These are phyloP conservation scores for Chironomus striatipennis DNA, from an alignment of 1,140 invertebrate species.

Conservation along the genomic window DNA sequence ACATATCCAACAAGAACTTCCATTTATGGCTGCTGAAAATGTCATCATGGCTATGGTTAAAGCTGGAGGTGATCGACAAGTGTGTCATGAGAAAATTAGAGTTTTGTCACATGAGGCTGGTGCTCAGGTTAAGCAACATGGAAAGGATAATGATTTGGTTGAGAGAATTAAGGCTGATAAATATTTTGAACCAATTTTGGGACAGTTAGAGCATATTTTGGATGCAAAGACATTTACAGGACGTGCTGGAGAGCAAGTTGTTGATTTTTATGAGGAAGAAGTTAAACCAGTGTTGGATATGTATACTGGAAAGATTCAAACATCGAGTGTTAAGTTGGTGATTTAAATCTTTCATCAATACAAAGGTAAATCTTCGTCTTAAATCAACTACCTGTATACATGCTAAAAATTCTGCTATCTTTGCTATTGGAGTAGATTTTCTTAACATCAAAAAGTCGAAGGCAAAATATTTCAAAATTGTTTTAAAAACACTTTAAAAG, in stretches of 20 bases:
- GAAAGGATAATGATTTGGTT: slow-evolving; percentile 85
- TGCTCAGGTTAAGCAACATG: slow-evolving; percentile 78
- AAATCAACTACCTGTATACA: too few species aligned
- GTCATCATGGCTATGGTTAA: slow-evolving; percentile 98
- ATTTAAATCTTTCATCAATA: neutral
- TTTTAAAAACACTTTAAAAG: too few species aligned
- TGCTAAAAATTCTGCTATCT: too few species aligned
- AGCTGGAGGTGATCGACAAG: slow-evolving; percentile 83
- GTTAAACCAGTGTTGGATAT: slow-evolving; percentile 63
- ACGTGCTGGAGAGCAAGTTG: slow-evolving; percentile 76
- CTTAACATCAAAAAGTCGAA: too few species aligned
- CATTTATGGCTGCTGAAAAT: slow-evolving; percentile 96
- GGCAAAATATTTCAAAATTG: too few species aligned
- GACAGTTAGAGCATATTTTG: slow-evolving; percentile 64
- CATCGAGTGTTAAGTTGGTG: neutral
- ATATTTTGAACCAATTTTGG: slow-evolving; percentile 81
- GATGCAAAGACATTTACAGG: slow-evolving; percentile 84
- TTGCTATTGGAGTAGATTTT: too few species aligned
- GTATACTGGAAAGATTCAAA: slow-evolving; percentile 47
- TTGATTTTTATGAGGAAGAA: slow-evolving; percentile 69
- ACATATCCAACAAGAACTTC: slow-evolving; percentile 81
- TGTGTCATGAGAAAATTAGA: slow-evolving; percentile 92
- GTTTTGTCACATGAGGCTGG: slow-evolving; percentile 87
- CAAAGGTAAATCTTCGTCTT: too few species aligned
- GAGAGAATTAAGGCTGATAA: slow-evolving; percentile 65